These are phyloP conservation scores for Mugil cephalus DNA, from an alignment of 2,113 vertebrate species.

Conservation along the genomic window DNA sequence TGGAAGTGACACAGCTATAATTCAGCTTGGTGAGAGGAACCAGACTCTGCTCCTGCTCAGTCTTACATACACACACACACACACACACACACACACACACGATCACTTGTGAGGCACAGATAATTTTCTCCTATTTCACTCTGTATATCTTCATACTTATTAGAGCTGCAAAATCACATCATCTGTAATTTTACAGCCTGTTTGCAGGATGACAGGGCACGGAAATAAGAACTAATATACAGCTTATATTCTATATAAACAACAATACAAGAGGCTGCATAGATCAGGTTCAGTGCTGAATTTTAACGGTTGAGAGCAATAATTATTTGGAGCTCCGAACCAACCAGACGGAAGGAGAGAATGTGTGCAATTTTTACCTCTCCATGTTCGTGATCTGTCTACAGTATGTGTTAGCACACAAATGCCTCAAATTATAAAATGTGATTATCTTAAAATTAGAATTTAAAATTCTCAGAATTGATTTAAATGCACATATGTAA, in stretches of 20 bases:
- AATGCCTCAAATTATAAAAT: no score
- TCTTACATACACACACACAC: slow-evolving; percentile 12
- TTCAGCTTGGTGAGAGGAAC: slow-evolving; percentile 65
- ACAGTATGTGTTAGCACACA: no score
- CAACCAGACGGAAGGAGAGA: no score
- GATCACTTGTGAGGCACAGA: slow-evolving; percentile 17
- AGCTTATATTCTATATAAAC: slow-evolving; percentile 22
- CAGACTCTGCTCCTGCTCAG: slow-evolving; percentile 31
- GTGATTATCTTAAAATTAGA: no score
- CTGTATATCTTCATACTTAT: slow-evolving; percentile 29
- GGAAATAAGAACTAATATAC: neutral
- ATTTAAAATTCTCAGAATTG: no score
- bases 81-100: slow-evolving; percentile 27
- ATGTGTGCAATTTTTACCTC: no score
- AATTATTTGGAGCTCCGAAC: no score
- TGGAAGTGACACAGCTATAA: slow-evolving; percentile 79
- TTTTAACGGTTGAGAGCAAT: neutral
- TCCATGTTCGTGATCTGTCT: no score
- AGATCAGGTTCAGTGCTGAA: neutral
- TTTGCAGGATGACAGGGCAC: slow-evolving; percentile 9
- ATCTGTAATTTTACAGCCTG: slow-evolving; percentile 16
- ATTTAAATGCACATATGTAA: no score
- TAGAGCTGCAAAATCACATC: slow-evolving; percentile 18
- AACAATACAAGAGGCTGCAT: neutral
- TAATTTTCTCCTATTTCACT: slow-evolving; percentile 44